Percentiles rank a stretch among this genome's conserved stretches.
Conservation (phyloP, 2,113 vertebrate species). For the Silurus meridionalis region DNA sequence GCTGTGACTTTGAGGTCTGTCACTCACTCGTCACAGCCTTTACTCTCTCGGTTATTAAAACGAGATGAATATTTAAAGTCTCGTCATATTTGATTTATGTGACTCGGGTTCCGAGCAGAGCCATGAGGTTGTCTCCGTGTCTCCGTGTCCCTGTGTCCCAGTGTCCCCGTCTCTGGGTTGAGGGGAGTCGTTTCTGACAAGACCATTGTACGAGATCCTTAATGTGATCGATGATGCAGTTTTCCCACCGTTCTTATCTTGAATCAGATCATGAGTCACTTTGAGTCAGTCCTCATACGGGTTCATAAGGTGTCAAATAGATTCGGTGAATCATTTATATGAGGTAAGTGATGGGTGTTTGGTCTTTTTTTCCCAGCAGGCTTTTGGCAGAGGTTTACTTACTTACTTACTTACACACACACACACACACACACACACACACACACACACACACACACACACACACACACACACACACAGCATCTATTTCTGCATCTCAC, state of each 20-base stretch:
- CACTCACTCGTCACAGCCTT: slow-evolving; percentile 12
- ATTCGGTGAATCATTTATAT: slow-evolving; percentile 25
- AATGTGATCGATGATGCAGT: too few relatives aligned
- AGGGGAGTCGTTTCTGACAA: too few relatives aligned
- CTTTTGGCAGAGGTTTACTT: not conserved
- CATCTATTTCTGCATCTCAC: not conserved
- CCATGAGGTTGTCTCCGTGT: too few relatives aligned
- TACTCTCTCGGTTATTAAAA: slow-evolving; percentile 6
- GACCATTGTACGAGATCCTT: too few relatives aligned
- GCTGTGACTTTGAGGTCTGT: not conserved
- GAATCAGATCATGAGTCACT: not conserved
- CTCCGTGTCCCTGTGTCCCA: too few relatives aligned
- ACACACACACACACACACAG: not conserved
- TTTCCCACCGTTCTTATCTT: too few relatives aligned
- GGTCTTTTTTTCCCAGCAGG: slow-evolving; percentile 3
- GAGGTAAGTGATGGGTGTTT: slow-evolving; percentile 8
- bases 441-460: slow-evolving; percentile 3
- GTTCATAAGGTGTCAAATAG: slow-evolving; percentile 11
- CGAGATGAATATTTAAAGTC: slow-evolving; percentile 22
- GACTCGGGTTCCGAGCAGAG: not conserved
- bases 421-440: not conserved
- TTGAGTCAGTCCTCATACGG: not conserved
- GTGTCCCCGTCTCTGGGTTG: too few relatives aligned
- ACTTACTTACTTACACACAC: not conserved
- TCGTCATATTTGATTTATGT: not conserved